Evolutionary conservation across 2,113 vertebrate species (phyloP).

Genomic region (Kryptolebias marmoratus): DNA sequence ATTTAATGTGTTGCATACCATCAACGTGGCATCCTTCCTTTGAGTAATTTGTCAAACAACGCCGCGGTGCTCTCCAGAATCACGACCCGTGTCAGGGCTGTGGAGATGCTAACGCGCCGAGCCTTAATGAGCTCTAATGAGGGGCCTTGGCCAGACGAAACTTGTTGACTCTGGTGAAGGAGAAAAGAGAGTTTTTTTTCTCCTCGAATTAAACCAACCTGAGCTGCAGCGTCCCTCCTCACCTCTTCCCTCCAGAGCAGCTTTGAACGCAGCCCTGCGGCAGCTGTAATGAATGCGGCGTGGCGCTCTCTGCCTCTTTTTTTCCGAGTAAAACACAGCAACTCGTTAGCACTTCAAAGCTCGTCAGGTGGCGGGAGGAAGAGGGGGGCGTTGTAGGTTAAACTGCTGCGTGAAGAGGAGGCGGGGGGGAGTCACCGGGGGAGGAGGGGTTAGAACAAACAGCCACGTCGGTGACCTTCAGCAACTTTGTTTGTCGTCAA

Average conservation of each 20-base stretch:
- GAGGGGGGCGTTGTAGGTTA: slow-evolving; percentile 5
- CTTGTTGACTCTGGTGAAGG: background rate
- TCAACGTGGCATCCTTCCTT: too few species aligned
- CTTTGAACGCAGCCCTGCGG: slow-evolving; percentile 18
- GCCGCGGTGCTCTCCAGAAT: background rate
- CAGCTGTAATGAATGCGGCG: background rate
- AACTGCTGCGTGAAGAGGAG: slow-evolving; percentile 6
- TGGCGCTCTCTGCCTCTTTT: background rate
- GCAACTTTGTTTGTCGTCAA: slow-evolving; percentile 27
- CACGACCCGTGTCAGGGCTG: background rate
- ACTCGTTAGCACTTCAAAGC: slow-evolving; percentile 55
- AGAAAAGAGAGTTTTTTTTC: background rate
- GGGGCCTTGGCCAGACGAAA: background rate
- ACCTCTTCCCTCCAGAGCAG: background rate
- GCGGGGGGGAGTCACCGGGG: background rate
- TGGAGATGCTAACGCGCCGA: background rate
- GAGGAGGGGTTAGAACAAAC: slow-evolving; percentile 18
- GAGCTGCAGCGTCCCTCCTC: background rate
- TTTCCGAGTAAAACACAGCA: slow-evolving; percentile 7
- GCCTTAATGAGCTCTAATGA: background rate
- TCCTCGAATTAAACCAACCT: background rate
- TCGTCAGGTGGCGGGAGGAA: slow-evolving; percentile 30
- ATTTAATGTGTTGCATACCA: too few species aligned
- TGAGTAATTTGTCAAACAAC: too few species aligned
- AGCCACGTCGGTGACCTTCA: slow-evolving; percentile 46